Evolutionary conservation across 2,888 invertebrate species (phyloP).

Genomic region (Drosophila monieri): DNA sequence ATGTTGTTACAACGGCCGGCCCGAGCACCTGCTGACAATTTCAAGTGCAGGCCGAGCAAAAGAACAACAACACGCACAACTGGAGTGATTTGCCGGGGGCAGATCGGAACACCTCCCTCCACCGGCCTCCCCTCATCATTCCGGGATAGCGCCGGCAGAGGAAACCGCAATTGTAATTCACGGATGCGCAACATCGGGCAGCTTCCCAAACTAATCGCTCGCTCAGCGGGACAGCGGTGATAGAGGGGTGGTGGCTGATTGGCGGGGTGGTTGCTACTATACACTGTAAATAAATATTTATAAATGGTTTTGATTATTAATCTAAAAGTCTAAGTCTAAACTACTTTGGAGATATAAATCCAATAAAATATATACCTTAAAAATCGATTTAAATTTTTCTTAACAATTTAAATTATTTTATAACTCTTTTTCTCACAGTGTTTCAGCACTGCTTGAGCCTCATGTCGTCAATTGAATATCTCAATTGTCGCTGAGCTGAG

Average conservation of each 20-base stretch:
- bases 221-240: constrained; percentile 55
- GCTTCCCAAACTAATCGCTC: constrained; percentile 75
- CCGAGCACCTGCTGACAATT: constrained; percentile 83
- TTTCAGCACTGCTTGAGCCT: constrained; percentile 11
- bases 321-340: too few relatives aligned
- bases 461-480: constrained; percentile 76
- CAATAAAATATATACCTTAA: too few relatives aligned
- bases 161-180: constrained; percentile 81
- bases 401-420: background rate
- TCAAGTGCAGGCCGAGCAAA: constrained; percentile 77
- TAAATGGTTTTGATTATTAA: rapidly evolving
- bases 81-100: constrained; percentile 57
- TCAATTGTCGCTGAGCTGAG: constrained; percentile 66
- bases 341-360: too few relatives aligned
- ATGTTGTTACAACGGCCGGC: constrained; percentile 74
- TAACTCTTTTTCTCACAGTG: constrained; percentile 2
- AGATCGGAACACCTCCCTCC: background rate
- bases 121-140: constrained; percentile 15
- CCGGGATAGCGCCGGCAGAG: constrained; percentile 47
- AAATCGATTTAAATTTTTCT: too few relatives aligned
- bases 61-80: constrained; percentile 70
- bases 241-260: constrained; percentile 38
- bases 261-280: constrained; percentile 31
- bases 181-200: constrained; percentile 77
- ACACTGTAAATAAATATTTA: background rate